Percentiles rank a stretch among this genome's conserved stretches.
phyloP scores from a whole-genome alignment of 2,113 vertebrate genomes.

The Hylia prasina region DNA sequence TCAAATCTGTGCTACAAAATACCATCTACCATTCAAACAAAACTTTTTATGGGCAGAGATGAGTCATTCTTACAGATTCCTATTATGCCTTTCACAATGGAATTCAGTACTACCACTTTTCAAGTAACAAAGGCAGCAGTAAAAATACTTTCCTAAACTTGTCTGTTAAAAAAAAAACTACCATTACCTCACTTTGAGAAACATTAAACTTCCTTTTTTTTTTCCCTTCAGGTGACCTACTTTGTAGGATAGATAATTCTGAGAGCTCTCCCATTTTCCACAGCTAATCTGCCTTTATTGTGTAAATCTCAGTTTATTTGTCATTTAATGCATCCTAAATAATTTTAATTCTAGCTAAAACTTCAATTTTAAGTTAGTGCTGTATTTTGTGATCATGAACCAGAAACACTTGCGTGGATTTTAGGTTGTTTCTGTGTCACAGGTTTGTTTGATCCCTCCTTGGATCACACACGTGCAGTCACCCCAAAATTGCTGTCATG shows the following conservation, averaged over 20 bases:
- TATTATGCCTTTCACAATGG: neutral
- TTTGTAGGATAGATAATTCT: neutral
- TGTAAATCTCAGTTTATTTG: neutral
- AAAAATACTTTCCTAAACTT: neutral
- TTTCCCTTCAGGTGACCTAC: neutral
- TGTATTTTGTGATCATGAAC: neutral
- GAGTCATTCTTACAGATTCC: neutral
- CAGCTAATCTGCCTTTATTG: neutral
- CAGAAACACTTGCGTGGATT: neutral
- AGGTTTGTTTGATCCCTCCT: neutral
- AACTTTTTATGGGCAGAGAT: neutral
- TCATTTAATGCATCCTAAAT: neutral
- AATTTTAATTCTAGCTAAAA: neutral
- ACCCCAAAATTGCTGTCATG: neutral
- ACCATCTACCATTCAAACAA: neutral
- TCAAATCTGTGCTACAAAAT: neutral
- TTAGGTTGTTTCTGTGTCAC: neutral
- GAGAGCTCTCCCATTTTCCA: neutral
- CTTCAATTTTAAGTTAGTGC: neutral
- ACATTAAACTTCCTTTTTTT: neutral
- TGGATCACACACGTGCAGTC: neutral
- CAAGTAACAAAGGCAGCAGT: neutral
- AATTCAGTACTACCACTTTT: neutral
- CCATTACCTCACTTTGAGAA: neutral
- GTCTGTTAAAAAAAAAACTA: neutral